phyloP scores from a whole-genome alignment of 2,113 vertebrate species.

The Egretta garzetta region DNA sequence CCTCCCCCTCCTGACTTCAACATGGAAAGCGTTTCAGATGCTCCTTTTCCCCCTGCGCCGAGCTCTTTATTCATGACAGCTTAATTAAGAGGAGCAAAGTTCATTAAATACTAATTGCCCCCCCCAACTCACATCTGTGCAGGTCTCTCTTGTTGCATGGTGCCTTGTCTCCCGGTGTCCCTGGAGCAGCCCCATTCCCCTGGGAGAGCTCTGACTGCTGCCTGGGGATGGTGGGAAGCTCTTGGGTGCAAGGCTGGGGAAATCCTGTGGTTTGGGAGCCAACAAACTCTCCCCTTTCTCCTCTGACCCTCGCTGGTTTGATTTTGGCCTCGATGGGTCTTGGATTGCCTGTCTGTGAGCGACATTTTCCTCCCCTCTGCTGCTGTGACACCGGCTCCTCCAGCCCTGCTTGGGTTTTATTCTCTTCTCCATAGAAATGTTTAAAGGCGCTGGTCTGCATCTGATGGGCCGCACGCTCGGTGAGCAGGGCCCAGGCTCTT shows the following conservation, averaged over 20 bases:
- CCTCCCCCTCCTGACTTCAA: background rate
- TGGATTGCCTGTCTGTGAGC: background rate
- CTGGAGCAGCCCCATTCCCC: fast-evolving
- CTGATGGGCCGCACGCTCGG: background rate
- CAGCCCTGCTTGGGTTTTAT: background rate
- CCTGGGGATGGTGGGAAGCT: background rate
- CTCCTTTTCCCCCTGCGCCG: background rate
- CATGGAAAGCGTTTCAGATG: background rate
- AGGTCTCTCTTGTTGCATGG: background rate
- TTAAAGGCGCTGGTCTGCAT: background rate
- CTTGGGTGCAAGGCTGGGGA: background rate
- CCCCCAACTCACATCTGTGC: background rate
- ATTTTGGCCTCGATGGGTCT: background rate
- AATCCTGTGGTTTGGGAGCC: background rate
- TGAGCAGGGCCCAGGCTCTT: background rate
- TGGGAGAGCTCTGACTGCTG: background rate
- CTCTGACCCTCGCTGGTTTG: background rate
- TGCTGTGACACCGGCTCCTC: background rate
- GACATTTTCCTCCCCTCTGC: background rate
- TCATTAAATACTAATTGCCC: background rate
- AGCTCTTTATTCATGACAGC: background rate
- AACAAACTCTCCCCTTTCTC: background rate
- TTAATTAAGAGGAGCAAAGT: background rate
- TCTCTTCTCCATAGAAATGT: background rate
- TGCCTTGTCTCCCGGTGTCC: background rate